Evolutionary conservation across 2,888 invertebrate species (phyloP).

Genomic region (Scaptomyza flava): DNA sequence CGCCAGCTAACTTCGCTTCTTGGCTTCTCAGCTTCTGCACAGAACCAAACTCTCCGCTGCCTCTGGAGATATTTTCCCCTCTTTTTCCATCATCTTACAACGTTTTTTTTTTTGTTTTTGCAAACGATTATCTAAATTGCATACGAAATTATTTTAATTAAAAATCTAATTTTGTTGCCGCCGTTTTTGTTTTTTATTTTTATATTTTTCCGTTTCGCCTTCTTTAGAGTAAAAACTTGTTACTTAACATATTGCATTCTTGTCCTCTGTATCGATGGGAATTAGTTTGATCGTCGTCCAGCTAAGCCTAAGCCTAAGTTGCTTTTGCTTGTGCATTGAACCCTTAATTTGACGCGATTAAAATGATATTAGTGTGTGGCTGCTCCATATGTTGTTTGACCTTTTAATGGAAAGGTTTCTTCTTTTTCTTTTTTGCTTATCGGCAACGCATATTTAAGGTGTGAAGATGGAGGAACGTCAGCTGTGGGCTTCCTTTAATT

Average conservation of each 20-base stretch:
- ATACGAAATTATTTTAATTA: slow-evolving; percentile 85
- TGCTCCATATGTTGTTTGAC: slow-evolving; percentile 67
- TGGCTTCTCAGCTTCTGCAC: slow-evolving; percentile 34
- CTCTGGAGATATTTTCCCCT: slow-evolving; percentile 27
- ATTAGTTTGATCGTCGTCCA: slow-evolving; percentile 24
- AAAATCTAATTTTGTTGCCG: slow-evolving; percentile 83
- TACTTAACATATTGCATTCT: slow-evolving; percentile 55
- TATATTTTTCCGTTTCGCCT: slow-evolving; percentile 23
- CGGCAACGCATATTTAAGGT: slow-evolving; percentile 56
- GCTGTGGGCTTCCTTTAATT: slow-evolving; percentile 40
- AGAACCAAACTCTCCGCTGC: slow-evolving; percentile 11
- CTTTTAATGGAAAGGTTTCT: slow-evolving; percentile 20
- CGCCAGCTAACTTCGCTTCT: slow-evolving; percentile 14
- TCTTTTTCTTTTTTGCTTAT: too few species aligned
- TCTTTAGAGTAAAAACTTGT: slow-evolving; percentile 24
- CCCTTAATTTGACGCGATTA: slow-evolving; percentile 80
- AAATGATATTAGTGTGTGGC: slow-evolving; percentile 77
- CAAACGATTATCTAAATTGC: slow-evolving; percentile 85
- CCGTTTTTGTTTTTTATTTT: slow-evolving; percentile 9
- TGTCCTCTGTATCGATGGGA: slow-evolving; percentile 37
- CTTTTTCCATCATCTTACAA: slow-evolving; percentile 1
- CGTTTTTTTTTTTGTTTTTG: slow-evolving; percentile 43
- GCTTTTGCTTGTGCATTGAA: slow-evolving; percentile 57
- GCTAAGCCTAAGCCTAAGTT: background rate
- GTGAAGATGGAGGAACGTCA: slow-evolving; percentile 67